Base-by-base conservation (phyloP, 2,797 vertebrate genomes). In the Pelodytes ibericus region DNA sequence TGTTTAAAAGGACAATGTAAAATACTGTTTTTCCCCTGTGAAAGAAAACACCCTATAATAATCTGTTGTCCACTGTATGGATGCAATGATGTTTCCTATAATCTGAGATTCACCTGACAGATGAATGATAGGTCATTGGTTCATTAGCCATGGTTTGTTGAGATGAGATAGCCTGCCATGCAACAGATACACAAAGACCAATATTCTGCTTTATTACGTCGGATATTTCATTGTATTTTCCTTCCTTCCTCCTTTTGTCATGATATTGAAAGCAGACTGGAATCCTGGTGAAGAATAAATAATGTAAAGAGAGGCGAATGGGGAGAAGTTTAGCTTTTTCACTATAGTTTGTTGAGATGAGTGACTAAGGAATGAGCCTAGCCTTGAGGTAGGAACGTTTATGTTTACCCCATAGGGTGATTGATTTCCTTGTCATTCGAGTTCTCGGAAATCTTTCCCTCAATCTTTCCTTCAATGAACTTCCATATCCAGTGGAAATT, bases 351-450 rank as follows among this genome's bases (percentile, higher is more conserved):
- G 3, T 41, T 72, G 26, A 59, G 62, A 67, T 63, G 36, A 72
- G 61, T 60, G 39, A 51, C 68, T 66, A 16, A 66, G 22, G 62
- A 71, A 57, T 25, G 33, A 72, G 47, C 62, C 15, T 72, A 60
- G 75, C 75, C 70, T 66, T 26, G 68, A 44, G 62, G 29, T 22
- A 60, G 31, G 41, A 71, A 67, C 53, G 33, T 51, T 61, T 78
- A 24, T 66, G 62, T 72, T 78, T 67, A 72, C 69, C 70, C 75
- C 70, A 69, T 67, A 61, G 70, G 69, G 75, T 72, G 69, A 78
- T 78, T 72, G 75, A 78, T 78, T 78, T 67, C 22, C 29, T 51
- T 78, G 75, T 78, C 70, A 78, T 71, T 61, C 3, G 29, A 58
- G 13, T 57, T 26, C 29, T 59, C 22, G 33, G 56, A 41, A 66